Base-by-base conservation (phyloP, 1,140 invertebrate species). In the Drosophila pseudoobscura region DNA sequence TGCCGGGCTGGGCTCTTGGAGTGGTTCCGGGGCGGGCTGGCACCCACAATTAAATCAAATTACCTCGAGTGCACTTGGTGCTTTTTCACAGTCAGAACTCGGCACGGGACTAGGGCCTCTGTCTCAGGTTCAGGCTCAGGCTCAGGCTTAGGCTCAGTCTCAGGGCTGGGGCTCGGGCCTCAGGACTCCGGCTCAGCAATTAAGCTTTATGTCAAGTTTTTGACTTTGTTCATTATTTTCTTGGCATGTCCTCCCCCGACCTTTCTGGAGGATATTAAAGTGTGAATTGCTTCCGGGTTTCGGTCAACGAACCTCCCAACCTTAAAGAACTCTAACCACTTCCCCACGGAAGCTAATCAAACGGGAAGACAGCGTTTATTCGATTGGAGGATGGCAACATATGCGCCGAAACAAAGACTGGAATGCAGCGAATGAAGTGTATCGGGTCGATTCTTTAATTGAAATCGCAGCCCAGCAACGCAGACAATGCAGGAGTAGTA, bases 41-140 rank as follows among this genome's bases (percentile, higher is more conserved):
- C 83, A 88, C 78, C 83, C 83, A 87, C 83, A 87, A 87, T 87
- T 87, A 87, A 87, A 87, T 87, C 83, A 87, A 87, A 88, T 87
- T 87, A 87, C 83, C 83, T 88, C 75, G 77, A 87, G 83, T 83
- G 78, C 83, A 88, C 83, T 87, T 64, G 73, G 51, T 75, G 57
- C 70, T 78, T 83, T 83, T 82, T 83, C 75, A 76, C 52, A 74
- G 78, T 63, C 70, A 51, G 29, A 47, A 20, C 39, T 43, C n/a
- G 20, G 24, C 29, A 24, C 29, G 24, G 17, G 31, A 53, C 17
- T 49, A 8, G 44, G 55, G 51, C 22, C 26, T 17, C 17, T 1
- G 13, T 4, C 5, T 26, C 57, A 22, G 68, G 55, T 5, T 26
- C 24, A 29, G 17, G 50, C 31, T 26, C n/a, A 31, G n/a, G 7